These are phyloP conservation scores for Stenichneumon culpator DNA, from an alignment of 2,888 invertebrate genomes.

Conservation along the genomic window DNA sequence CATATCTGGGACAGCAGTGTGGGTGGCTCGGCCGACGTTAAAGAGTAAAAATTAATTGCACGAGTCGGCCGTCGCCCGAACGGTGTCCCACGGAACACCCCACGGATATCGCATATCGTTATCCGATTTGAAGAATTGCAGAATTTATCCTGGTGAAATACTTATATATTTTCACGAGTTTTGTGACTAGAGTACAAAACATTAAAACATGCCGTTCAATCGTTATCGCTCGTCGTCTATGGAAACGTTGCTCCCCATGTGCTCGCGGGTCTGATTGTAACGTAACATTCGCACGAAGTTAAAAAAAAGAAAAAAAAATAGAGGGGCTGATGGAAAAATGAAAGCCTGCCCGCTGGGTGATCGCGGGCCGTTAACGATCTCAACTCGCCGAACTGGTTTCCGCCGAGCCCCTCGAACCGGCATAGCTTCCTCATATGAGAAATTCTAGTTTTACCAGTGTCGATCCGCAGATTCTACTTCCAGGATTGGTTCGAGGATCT, in stretches of 20 bases:
- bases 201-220: neutral
- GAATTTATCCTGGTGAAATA: neutral
- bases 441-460: constrained; percentile 68
- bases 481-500: constrained; percentile 72
- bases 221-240: neutral
- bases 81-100: constrained; percentile 11
- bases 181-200: neutral
- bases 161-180: constrained; percentile 13
- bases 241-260: neutral
- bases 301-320: neutral
- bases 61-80: constrained; percentile 31
- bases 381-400: constrained; percentile 77
- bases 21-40: constrained; percentile 60
- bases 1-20: constrained; percentile 66
- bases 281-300: constrained; percentile 4
- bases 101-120: neutral
- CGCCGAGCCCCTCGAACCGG: constrained; percentile 54
- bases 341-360: constrained; percentile 31
- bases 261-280: neutral
- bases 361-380: constrained; percentile 71
- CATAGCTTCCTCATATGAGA: constrained; percentile 66
- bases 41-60: constrained; percentile 13
- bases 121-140: constrained; percentile 6
- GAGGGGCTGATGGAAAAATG: constrained; percentile 10
- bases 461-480: constrained; percentile 71